A percentile compares a stretch with the other conserved stretches of the same genome.
Evolutionary conservation across 2,797 vertebrate genomes (phyloP).

Genomic region (Botia kubotai): DNA sequence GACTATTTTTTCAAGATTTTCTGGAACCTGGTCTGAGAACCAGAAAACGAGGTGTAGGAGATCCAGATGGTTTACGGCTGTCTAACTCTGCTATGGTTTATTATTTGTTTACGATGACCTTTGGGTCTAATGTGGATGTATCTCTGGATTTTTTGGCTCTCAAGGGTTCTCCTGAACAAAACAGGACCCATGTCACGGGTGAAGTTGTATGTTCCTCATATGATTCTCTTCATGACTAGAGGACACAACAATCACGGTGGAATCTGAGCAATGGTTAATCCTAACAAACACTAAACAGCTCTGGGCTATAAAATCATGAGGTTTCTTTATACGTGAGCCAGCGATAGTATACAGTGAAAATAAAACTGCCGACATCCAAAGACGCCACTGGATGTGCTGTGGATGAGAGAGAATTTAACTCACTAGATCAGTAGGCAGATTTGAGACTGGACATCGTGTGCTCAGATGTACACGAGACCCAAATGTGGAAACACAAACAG

Average conservation of each 20-base stretch:
- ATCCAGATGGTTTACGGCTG: background rate
- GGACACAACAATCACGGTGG: conserved; percentile 14
- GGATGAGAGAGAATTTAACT: background rate
- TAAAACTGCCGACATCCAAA: background rate
- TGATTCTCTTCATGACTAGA: conserved; percentile 19
- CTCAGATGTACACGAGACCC: background rate
- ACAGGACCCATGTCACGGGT: background rate
- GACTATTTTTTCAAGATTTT: too few species aligned
- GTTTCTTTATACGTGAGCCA: background rate
- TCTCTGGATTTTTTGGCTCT: conserved; percentile 28
- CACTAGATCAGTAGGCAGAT: background rate
- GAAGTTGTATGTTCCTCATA: background rate
- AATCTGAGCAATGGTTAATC: conserved; percentile 26
- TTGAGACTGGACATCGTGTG: background rate
- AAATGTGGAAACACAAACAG: conserved; percentile 4
- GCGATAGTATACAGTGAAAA: background rate
- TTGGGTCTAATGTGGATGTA: conserved; percentile 14
- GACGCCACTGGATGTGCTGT: background rate
- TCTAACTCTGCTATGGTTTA: background rate
- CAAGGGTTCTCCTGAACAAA: background rate
- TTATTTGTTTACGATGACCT: background rate
- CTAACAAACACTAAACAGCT: conserved; percentile 35
- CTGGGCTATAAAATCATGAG: conserved; percentile 18
- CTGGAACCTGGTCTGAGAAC: background rate
- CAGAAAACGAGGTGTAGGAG: background rate